Evolutionary conservation across 2,113 vertebrate species (phyloP).

Genomic region (Connochaetes taurinus): DNA sequence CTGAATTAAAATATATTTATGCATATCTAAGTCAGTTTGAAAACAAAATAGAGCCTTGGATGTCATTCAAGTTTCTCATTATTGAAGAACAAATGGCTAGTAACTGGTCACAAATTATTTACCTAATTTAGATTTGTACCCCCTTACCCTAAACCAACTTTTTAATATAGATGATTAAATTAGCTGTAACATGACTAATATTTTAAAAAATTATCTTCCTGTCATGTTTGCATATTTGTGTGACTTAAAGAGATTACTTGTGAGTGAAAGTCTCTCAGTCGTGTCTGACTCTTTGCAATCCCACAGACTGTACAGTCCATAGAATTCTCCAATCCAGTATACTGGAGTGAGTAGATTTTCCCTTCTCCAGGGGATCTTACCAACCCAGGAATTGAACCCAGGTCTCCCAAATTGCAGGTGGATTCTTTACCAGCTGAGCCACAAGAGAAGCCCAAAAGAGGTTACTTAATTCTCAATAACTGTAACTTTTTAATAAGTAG

Average conservation of each 20-base stretch:
- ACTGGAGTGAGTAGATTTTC: background rate
- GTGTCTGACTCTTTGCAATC: fast-evolving
- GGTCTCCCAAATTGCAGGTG: background rate
- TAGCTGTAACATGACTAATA: background rate
- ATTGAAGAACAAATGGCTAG: background rate
- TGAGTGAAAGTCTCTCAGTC: background rate
- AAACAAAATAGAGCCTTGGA: background rate
- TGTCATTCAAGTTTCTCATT: background rate
- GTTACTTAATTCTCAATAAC: background rate
- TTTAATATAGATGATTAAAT: background rate
- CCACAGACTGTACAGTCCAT: background rate
- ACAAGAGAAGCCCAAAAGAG: background rate
- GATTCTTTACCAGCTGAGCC: background rate
- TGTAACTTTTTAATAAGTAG: background rate
- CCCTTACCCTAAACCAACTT: background rate
- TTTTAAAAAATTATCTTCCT: background rate
- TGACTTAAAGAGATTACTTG: background rate
- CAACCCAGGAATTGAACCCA: background rate
- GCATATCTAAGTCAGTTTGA: background rate
- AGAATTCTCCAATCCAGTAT: background rate
- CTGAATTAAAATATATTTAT: background rate
- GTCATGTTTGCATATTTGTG: background rate
- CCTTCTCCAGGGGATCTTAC: background rate
- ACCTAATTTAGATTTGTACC: background rate
- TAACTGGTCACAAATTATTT: background rate